Evolutionary conservation across 2,113 vertebrate genomes (phyloP).

Genomic region (Burhinus oedicnemus): DNA sequence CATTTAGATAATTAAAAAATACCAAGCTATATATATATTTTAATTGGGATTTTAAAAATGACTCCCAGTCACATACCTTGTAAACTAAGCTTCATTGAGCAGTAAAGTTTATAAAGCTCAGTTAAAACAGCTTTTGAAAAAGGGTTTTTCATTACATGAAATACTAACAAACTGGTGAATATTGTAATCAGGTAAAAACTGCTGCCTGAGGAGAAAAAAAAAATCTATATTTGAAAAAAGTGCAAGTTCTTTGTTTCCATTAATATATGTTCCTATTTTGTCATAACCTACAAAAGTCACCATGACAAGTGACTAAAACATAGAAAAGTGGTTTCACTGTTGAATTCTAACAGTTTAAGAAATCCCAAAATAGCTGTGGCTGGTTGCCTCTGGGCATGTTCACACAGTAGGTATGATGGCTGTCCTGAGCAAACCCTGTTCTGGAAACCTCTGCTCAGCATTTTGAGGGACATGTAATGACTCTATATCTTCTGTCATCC

Average conservation of each 20-base stretch:
- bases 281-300: conserved; percentile 35
- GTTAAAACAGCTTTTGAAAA: conserved; percentile 13
- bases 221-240: not conserved
- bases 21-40: conserved; percentile 28
- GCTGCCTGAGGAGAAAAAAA: not conserved
- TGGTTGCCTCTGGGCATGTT: not conserved
- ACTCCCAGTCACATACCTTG: conserved; percentile 29
- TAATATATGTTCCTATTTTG: conserved; percentile 31
- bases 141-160: not conserved
- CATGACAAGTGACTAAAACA: conserved; percentile 22
- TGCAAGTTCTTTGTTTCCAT: conserved; percentile 6
- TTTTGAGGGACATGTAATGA: not conserved
- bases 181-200: conserved; percentile 12
- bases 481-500: not conserved
- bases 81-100: conserved; percentile 46
- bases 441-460: not conserved
- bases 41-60: conserved; percentile 47
- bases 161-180: not conserved
- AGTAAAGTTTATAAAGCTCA: conserved; percentile 27
- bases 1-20: conserved; percentile 58
- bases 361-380: not conserved
- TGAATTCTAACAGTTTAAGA: conserved; percentile 20
- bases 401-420: not conserved
- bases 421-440: not conserved
- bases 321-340: not conserved